Percentiles rank a stretch among this genome's conserved stretches.
phyloP scores from a whole-genome alignment of 2,797 vertebrate species.

The Sorex maritimensis region DNA sequence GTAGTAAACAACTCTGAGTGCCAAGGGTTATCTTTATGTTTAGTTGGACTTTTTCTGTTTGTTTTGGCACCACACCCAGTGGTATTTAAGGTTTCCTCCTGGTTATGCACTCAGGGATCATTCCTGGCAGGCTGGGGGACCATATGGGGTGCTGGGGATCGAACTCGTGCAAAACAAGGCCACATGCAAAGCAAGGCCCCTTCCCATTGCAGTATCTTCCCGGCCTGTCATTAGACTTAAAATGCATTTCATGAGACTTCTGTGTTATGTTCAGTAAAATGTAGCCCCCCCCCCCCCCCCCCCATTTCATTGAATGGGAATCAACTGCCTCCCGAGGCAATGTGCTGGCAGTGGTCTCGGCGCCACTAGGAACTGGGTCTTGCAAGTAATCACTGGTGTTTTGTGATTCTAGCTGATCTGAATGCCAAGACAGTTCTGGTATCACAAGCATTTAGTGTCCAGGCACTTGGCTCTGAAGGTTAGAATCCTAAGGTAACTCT shows the following conservation, averaged over 20 bases:
- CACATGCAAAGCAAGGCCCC: no score
- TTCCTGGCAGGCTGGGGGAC: no score
- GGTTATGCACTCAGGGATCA: no score
- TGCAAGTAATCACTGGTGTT: conserved; percentile 53
- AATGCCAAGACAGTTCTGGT: conserved; percentile 40
- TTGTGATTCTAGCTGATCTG: conserved; percentile 48
- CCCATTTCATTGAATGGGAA: background rate
- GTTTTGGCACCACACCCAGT: no score
- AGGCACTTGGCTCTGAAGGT: conserved; percentile 64
- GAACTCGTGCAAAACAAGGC: no score
- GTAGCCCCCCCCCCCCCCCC: background rate
- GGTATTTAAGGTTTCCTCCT: no score
- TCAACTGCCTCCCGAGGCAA: conserved; percentile 1
- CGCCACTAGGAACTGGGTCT: background rate
- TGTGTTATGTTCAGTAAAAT: background rate
- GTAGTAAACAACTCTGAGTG: conserved; percentile 13
- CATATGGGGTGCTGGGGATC: no score
- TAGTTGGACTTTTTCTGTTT: no score
- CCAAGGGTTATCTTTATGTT: background rate
- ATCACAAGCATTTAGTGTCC: conserved; percentile 70
- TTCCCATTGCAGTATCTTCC: no score
- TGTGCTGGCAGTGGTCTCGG: background rate
- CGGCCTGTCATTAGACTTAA: background rate
- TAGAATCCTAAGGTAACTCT: conserved; percentile 77
- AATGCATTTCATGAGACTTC: background rate